Evolutionary conservation across 2,113 vertebrate genomes (phyloP).

Genomic region (Canis aureus): DNA sequence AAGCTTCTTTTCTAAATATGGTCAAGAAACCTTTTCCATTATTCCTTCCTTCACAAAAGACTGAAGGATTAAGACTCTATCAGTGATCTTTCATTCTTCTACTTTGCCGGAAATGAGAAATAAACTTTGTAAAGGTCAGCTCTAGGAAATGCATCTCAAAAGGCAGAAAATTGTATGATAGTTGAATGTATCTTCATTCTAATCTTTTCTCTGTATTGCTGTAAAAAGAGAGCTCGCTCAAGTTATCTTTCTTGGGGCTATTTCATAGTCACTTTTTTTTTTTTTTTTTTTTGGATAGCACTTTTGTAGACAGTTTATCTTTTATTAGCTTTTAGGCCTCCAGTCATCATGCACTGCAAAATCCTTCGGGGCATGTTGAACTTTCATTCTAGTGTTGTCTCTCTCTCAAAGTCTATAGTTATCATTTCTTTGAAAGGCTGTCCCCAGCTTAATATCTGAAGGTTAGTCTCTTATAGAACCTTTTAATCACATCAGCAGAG

Average conservation of each 20-base stretch:
- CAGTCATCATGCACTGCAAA: conserved; percentile 51
- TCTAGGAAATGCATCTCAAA: conserved; percentile 51
- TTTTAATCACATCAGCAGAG: conserved; percentile 63
- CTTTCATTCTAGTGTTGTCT: conserved; percentile 77
- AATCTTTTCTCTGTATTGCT: conserved; percentile 59
- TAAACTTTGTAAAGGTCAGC: conserved; percentile 65
- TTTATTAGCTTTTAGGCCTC: conserved; percentile 81
- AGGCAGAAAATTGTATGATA: conserved; percentile 46
- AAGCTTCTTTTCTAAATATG: conserved; percentile 38
- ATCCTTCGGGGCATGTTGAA: conserved; percentile 72
- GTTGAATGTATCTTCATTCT: conserved; percentile 67
- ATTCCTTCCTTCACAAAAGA: background rate
- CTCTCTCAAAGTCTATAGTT: conserved; percentile 59
- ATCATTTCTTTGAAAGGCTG: conserved; percentile 79
- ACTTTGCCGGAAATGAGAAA: conserved; percentile 57
- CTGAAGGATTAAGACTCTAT: conserved; percentile 49
- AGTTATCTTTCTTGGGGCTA: conserved; percentile 52
- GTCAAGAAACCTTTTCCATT: background rate
- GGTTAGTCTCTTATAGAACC: conserved; percentile 62
- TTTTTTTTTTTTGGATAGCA: conserved; percentile 57
- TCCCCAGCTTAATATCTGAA: conserved; percentile 79
- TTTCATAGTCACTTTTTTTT: conserved; percentile 57
- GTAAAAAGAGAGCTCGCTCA: background rate
- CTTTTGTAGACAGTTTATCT: conserved; percentile 79
- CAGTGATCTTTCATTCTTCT: conserved; percentile 37